phyloP scores from a whole-genome alignment of 2,888 invertebrate genomes.

The Monopis laevigella region DNA sequence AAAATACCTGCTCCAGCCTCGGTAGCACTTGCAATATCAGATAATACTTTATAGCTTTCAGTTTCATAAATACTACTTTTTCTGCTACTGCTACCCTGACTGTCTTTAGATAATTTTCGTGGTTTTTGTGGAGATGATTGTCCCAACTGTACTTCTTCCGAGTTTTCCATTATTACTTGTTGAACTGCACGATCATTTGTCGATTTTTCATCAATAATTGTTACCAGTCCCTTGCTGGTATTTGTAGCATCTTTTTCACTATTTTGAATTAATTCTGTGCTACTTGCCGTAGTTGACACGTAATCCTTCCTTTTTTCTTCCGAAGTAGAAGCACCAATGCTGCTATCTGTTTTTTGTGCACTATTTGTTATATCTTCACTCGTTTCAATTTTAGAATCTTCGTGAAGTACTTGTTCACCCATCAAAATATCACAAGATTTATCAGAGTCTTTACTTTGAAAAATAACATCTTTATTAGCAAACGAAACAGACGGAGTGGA shows the following conservation, averaged over 20 bases:
- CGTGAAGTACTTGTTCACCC: slow-evolving; percentile 44
- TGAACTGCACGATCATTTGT: slow-evolving; percentile 39
- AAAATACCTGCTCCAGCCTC: slow-evolving; percentile 43
- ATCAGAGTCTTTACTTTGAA: slow-evolving; percentile 41
- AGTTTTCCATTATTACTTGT: slow-evolving; percentile 40
- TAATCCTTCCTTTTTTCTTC: slow-evolving; percentile 38
- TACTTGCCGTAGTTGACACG: slow-evolving; percentile 38
- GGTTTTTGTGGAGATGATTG: slow-evolving; percentile 36
- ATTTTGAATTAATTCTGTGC: slow-evolving; percentile 33
- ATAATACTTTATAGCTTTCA: slow-evolving; percentile 61
- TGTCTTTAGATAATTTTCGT: slow-evolving; percentile 43
- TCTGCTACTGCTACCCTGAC: slow-evolving; percentile 38
- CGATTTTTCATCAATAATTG: slow-evolving; percentile 33
- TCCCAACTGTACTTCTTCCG: slow-evolving; percentile 34
- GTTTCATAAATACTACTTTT: slow-evolving; percentile 62
- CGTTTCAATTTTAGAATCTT: slow-evolving; percentile 26
- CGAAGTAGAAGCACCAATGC: slow-evolving; percentile 27
- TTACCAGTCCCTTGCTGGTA: slow-evolving; percentile 36
- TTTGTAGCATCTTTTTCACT: background rate
- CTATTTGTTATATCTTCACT: slow-evolving; percentile 27
- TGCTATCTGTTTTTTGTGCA: slow-evolving; percentile 27
- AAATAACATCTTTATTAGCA: slow-evolving; percentile 48
- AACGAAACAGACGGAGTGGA: slow-evolving; percentile 44
- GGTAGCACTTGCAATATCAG: slow-evolving; percentile 40
- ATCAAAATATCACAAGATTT: slow-evolving; percentile 39